Conservation (phyloP, 2,797 vertebrate genomes). For the Trichosurus vulpecula region DNA sequence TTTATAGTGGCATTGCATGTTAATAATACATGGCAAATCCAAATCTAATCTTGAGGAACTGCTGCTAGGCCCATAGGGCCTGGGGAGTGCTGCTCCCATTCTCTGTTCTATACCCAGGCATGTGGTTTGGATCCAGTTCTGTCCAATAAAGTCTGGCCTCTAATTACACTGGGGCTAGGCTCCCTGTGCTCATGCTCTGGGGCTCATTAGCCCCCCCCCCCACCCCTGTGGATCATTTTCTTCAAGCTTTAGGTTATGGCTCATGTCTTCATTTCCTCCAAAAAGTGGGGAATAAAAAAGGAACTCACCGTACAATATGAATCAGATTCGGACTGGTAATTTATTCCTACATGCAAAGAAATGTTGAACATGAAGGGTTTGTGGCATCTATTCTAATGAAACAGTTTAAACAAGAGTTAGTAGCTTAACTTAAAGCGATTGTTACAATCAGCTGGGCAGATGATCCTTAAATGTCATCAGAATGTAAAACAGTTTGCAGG, state of each 20-base stretch:
- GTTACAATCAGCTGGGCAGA: neutral
- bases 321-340: neutral
- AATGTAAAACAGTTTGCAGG: neutral
- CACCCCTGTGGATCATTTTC: neutral
- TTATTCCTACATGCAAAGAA: neutral
- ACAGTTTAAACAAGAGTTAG: neutral
- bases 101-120: neutral
- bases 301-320: neutral
- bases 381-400: neutral
- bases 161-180: neutral
- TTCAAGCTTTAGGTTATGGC: neutral
- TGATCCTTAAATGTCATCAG: neutral
- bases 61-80: neutral
- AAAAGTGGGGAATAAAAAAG: neutral
- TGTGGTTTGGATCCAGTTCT: neutral
- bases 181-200: neutral
- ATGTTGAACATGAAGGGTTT: neutral
- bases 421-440: neutral
- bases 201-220: neutral
- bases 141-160: neutral
- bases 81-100: neutral
- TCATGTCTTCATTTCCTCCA: neutral
- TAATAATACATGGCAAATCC: neutral
- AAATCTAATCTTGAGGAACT: neutral
- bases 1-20: slow-evolving; percentile 11